Conservation (phyloP, 2,888 invertebrate species). For the Chrysodeixis includens region DNA sequence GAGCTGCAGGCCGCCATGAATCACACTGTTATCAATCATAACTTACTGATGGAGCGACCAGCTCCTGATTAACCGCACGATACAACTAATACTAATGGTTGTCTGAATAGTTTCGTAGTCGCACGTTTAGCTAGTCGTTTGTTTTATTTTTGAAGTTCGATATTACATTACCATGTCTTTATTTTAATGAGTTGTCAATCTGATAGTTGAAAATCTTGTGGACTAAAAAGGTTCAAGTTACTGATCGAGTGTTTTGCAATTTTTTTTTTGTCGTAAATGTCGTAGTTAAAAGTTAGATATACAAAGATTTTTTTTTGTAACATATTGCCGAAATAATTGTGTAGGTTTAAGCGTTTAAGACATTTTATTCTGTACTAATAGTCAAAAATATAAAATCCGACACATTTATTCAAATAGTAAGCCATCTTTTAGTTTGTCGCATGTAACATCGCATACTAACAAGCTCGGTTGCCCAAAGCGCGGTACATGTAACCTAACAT, state of each 20-base stretch:
- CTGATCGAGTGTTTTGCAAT: too few relatives aligned
- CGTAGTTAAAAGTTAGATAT: too few relatives aligned
- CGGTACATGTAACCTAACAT: constrained; percentile 34
- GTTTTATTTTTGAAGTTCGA: neutral
- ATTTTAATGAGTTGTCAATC: too few relatives aligned
- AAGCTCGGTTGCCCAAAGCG: constrained; percentile 30
- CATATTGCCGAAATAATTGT: too few relatives aligned
- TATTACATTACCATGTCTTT: too few relatives aligned
- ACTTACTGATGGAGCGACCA: constrained; percentile 81
- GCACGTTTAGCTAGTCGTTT: constrained; percentile 6
- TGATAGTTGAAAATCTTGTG: too few relatives aligned
- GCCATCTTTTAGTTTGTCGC: constrained; percentile 12
- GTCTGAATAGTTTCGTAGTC: constrained; percentile 39
- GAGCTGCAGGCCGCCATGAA: constrained; percentile 66
- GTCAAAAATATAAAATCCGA: neutral
- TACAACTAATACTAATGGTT: constrained; percentile 64
- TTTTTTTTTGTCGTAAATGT: too few relatives aligned
- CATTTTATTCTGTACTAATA: neutral
- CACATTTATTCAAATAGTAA: neutral
- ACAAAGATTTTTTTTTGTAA: too few relatives aligned
- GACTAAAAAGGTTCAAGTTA: too few relatives aligned
- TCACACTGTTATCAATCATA: constrained; percentile 84
- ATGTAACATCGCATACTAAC: constrained; percentile 10
- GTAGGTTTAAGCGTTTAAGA: too few relatives aligned
- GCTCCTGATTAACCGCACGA: constrained; percentile 72